Conservation (phyloP, 2,113 vertebrate genomes). For the Nasalis larvatus region DNA sequence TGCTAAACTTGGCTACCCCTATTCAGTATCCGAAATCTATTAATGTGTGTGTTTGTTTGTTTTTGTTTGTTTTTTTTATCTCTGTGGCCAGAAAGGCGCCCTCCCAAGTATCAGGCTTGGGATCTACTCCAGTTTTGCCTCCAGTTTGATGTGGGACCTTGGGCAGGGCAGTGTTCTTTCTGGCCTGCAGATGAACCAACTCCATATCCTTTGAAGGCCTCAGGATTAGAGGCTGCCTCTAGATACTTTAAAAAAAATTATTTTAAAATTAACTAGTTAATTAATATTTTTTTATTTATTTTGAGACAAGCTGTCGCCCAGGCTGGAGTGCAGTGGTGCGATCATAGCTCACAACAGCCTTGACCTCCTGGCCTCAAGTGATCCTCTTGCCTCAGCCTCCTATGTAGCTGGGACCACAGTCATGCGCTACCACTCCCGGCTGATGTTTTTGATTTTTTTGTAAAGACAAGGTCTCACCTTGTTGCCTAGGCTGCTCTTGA, state of each 20-base stretch:
- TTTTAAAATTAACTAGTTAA: too few species aligned
- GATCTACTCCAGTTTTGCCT: neutral
- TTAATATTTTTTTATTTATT: neutral
- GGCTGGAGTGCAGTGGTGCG: too few species aligned
- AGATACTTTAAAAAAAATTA: neutral
- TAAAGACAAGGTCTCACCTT: too few species aligned
- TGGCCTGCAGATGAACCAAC: neutral
- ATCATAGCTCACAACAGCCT: too few species aligned
- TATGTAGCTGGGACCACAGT: too few species aligned
- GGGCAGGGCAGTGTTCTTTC: neutral
- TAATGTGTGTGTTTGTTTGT: neutral
- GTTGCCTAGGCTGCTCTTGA: too few species aligned
- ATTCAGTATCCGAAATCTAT: neutral
- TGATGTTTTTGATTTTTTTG: too few species aligned
- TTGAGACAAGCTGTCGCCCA: too few species aligned
- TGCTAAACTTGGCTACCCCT: neutral
- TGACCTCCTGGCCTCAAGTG: too few species aligned
- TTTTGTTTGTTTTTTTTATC: neutral
- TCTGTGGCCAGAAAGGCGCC: neutral
- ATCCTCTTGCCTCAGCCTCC: too few species aligned
- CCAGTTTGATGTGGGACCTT: neutral
- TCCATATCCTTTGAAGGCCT: neutral
- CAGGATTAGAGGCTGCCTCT: too few species aligned
- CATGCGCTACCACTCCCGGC: too few species aligned
- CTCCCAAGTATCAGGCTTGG: neutral